A percentile compares a stretch with the other conserved stretches of the same genome.
phyloP scores from a whole-genome alignment of 1,140 invertebrate species.

The Phymorhynchus buccinoides region DNA sequence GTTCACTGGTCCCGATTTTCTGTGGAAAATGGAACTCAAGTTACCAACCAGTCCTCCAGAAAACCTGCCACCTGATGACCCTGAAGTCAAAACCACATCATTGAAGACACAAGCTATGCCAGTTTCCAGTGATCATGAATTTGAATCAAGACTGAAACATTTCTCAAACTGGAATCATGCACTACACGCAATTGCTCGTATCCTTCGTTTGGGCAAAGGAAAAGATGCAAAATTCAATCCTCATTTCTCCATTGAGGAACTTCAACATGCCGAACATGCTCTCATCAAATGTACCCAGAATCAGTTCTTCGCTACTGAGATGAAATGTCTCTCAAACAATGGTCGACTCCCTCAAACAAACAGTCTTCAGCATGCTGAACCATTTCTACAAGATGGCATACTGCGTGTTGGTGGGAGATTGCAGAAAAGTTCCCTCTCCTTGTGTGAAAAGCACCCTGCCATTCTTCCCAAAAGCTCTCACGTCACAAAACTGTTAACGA shows the following conservation, averaged over 20 bases:
- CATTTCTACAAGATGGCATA: conserved; percentile 6
- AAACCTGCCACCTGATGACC: background rate
- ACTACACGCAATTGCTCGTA: background rate
- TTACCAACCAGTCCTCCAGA: background rate
- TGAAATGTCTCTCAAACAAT: too few relatives aligned
- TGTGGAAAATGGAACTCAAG: background rate
- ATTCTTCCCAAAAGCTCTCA: too few relatives aligned
- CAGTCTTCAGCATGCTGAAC: background rate
- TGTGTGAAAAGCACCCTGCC: too few relatives aligned
- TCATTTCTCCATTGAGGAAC: too few relatives aligned
- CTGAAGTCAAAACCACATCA: too few relatives aligned
- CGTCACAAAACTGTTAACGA: too few relatives aligned
- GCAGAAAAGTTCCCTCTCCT: conserved; percentile 25
- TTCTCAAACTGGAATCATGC: background rate
- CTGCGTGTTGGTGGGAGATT: background rate
- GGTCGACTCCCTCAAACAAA: background rate
- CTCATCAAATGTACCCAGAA: background rate
- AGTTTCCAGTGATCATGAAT: background rate
- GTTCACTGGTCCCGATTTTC: conserved; percentile 24
- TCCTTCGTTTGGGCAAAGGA: too few relatives aligned
- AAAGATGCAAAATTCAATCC: too few relatives aligned
- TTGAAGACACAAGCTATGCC: background rate
- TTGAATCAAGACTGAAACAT: background rate
- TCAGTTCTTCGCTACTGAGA: background rate
- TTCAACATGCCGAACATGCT: too few relatives aligned